A percentile compares a stretch with the other conserved stretches of the same genome.
phyloP scores from a whole-genome alignment of 2,797 vertebrate species.

The Onychomys torridus region DNA sequence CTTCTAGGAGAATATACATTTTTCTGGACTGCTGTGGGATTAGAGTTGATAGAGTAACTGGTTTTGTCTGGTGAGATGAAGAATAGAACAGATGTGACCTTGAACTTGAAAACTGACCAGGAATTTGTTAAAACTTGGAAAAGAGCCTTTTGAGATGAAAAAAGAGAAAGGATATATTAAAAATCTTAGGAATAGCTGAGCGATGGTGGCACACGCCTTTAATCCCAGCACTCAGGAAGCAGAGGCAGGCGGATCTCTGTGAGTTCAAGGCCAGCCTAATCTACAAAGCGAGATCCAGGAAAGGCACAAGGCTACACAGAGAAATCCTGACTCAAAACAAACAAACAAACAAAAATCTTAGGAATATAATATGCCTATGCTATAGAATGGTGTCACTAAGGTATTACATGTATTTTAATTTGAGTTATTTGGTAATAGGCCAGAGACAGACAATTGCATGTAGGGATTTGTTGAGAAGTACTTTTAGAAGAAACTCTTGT shows the following conservation, averaged over 20 bases:
- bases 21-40: not conserved
- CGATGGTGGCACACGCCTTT: no score
- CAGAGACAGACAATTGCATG: not conserved
- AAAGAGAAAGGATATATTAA: not conserved
- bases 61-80: not conserved
- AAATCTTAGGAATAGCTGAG: not conserved
- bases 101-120: not conserved
- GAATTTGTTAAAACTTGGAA: not conserved
- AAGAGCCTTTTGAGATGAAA: not conserved
- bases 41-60: not conserved
- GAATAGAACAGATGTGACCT: slow-evolving; percentile 5
- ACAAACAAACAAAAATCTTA: no score
- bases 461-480: not conserved
- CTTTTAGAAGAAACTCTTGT: not conserved
- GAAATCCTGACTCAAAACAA: no score
- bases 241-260: no score
- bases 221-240: no score
- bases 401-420: not conserved
- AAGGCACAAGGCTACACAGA: no score
- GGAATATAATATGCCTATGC: not conserved
- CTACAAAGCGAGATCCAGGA: no score
- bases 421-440: not conserved
- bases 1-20: not conserved
- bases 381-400: not conserved
- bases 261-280: no score